A percentile compares a stretch with the other conserved stretches of the same genome.
Evolutionary conservation across 2,888 invertebrate species (phyloP).

Genomic region (Nomada ferruginata): DNA sequence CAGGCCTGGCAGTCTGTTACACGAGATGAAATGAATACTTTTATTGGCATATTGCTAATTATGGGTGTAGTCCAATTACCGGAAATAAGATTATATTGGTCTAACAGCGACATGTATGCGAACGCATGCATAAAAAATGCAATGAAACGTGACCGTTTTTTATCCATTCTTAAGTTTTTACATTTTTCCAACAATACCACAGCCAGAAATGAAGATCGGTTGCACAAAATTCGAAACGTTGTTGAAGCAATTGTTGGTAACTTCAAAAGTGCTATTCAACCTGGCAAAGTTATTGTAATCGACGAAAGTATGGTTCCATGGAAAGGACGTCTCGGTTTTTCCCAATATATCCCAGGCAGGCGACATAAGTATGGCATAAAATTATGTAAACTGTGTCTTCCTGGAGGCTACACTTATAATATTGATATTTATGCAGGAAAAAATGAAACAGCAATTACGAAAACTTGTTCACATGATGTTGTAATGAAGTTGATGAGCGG

Average conservation of each 20-base stretch:
- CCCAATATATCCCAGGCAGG: background rate
- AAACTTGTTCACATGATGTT: background rate
- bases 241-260: background rate
- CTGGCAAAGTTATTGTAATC: background rate
- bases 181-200: background rate
- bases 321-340: background rate
- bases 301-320: background rate
- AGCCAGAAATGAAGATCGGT: conserved; percentile 4
- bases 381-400: background rate
- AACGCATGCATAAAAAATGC: conserved; percentile 34
- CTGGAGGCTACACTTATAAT: background rate
- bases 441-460: background rate
- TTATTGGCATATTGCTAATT: conserved; percentile 37
- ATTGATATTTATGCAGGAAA: background rate
- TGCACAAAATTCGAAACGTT: background rate
- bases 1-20: conserved; percentile 45
- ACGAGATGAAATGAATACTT: conserved; percentile 50
- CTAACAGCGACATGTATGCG: conserved; percentile 33
- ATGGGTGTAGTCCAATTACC: conserved; percentile 26
- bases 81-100: conserved; percentile 29
- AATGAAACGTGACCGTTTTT: conserved; percentile 8
- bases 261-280: background rate
- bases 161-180: conserved; percentile 2
- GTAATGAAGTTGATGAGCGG: background rate
- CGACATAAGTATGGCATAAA: conserved; percentile 4